These are phyloP conservation scores for Pachyuromys duprasi DNA, from an alignment of 2,797 vertebrate species.

Conservation along the genomic window DNA sequence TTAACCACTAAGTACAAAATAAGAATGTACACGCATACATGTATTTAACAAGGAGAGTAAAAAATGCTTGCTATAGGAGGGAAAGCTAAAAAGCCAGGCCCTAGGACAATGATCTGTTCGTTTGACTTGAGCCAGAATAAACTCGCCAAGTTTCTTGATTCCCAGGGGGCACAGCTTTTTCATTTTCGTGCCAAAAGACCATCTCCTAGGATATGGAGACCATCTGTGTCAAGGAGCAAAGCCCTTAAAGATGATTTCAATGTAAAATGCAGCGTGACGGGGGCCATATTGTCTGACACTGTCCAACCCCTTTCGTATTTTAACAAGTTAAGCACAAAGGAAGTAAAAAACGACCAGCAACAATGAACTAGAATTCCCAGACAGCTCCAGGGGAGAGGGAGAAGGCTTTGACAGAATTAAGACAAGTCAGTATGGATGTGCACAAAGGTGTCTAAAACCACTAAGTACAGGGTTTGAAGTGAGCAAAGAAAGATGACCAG, in stretches of 20 bases:
- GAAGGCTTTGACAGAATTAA: conserved; percentile 82
- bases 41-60: conserved; percentile 48
- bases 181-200: conserved; percentile 64
- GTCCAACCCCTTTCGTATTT: conserved; percentile 79
- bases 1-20: neutral
- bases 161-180: conserved; percentile 76
- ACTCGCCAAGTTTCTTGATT: conserved; percentile 74
- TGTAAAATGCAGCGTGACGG: conserved; percentile 81
- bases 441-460: conserved; percentile 76
- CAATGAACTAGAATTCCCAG: conserved; percentile 81
- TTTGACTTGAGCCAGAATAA: conserved; percentile 73
- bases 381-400: conserved; percentile 79
- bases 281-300: conserved; percentile 82
- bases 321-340: conserved; percentile 83
- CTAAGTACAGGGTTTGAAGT: conserved; percentile 59
- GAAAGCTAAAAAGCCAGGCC: conserved; percentile 50
- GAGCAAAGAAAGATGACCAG: conserved; percentile 66
- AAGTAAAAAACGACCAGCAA: conserved; percentile 77
- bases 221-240: conserved; percentile 27
- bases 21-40: neutral
- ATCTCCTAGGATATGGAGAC: conserved; percentile 76
- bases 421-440: conserved; percentile 75
- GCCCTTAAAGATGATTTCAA: conserved; percentile 76
- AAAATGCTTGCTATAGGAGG: conserved; percentile 50
- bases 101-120: conserved; percentile 62